Percentiles rank a stretch among this genome's conserved stretches.
Evolutionary conservation across 1,140 invertebrate genomes (phyloP).

Genomic region (Cydia splendana): DNA sequence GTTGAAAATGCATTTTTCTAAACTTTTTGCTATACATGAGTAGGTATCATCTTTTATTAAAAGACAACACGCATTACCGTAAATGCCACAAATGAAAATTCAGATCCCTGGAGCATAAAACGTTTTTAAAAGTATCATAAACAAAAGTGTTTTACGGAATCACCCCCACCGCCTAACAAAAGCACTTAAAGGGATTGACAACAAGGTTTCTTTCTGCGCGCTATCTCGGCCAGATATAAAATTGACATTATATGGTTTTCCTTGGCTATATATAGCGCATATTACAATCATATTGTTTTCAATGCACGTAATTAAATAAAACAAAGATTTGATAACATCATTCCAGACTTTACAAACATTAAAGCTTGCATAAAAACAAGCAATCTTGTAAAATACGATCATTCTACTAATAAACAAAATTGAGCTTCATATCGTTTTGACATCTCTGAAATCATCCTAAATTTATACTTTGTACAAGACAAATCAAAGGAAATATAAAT

Average conservation of each 20-base stretch:
- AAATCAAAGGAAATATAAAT: too few species aligned
- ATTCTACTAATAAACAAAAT: too few species aligned
- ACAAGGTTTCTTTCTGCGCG: not conserved
- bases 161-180: constrained; percentile 2
- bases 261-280: not conserved
- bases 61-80: not conserved
- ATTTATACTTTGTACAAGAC: too few species aligned
- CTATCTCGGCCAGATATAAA: not conserved
- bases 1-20: not conserved
- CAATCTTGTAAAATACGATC: too few species aligned
- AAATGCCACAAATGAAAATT: not conserved
- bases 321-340: too few species aligned
- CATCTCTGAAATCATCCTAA: too few species aligned
- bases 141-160: constrained; percentile 23
- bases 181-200: constrained; percentile 31
- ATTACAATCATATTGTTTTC: not conserved
- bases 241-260: not conserved
- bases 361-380: too few species aligned
- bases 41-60: not conserved
- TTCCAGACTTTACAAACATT: too few species aligned
- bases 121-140: constrained; percentile 8
- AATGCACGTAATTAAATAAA: too few species aligned
- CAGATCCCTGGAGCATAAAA: not conserved
- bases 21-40: not conserved
- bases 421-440: too few species aligned